Evolutionary conservation across 1,140 invertebrate genomes (phyloP).

Genomic region (Leptopilina boulardi): DNA sequence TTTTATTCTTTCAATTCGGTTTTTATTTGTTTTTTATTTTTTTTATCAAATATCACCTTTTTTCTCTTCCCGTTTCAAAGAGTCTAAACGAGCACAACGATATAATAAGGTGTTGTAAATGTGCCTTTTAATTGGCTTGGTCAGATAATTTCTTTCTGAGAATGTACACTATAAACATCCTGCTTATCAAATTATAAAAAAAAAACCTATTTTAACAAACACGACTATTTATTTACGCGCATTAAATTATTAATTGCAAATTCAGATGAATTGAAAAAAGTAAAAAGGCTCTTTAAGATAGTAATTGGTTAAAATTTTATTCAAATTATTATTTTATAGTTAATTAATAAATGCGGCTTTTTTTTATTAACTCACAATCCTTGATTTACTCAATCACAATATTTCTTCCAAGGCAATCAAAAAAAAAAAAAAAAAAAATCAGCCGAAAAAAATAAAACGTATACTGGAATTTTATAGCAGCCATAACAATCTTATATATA

Average conservation of each 20-base stretch:
- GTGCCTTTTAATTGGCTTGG: constrained; percentile 57
- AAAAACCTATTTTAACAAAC: not conserved
- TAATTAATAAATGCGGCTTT: not conserved
- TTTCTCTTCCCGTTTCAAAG: constrained; percentile 27
- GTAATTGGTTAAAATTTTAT: not conserved
- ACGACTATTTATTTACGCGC: not conserved
- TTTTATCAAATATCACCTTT: constrained; percentile 16
- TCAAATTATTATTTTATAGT: not conserved
- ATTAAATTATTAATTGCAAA: constrained; percentile 12
- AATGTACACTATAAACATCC: not conserved
- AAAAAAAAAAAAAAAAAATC: not conserved
- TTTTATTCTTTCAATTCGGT: not conserved
- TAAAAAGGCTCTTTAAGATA: not conserved
- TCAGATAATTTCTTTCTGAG: constrained; percentile 49
- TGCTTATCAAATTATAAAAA: not conserved
- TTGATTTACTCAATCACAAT: not conserved
- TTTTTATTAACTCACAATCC: not conserved
- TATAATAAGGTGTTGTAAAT: constrained; percentile 63
- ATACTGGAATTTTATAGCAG: constrained; percentile 30
- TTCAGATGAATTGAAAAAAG: not conserved
- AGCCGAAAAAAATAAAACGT: no score
- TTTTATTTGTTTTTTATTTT: not conserved
- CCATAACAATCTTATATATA: constrained; percentile 23
- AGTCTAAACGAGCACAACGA: constrained; percentile 53
- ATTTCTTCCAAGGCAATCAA: not conserved